Evolutionary conservation across 2,888 invertebrate species (phyloP), one percentile per base, ranked within the genome.

Genomic region (Macrosoma leucophasiata): DNA sequence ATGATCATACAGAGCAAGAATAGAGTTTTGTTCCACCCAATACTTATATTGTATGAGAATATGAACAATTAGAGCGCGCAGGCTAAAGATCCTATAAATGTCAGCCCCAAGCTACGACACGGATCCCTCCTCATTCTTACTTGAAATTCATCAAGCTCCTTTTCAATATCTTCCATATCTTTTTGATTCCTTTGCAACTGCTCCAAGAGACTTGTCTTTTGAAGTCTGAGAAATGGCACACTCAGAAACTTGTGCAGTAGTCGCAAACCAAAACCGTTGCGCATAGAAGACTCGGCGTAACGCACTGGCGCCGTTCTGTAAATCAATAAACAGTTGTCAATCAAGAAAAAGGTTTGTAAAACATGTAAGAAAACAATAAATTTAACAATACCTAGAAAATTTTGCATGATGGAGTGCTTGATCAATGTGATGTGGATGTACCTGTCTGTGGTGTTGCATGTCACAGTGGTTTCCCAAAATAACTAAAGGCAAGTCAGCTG

Each of bases 401-500:
- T 66, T 82, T 5, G 77, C 79, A 37, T 76, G 63, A 36, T 77
- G 62, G 21, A 85, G 49, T n/a, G 77, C 75, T 38, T 74, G 71
- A 21, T 85, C 82, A 37, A 85, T 81, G 33, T 85, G 84, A 43
- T 85, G 81, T 0, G 73, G 55, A 31, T 85, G 84, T n/a, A 97
- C 91, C 38, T 93, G 93, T 32, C 97, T 86, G 64, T 98, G 97
- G 73, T 97, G 97, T n/a, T 94, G 91, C 96, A 97, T 96, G 70
- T 98, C 98, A 62, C 96, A 91, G 68, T 96, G 96, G 81, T 98
- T 98, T 1, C 96, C 97, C 27, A 98, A 85, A 18, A 97, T 90
- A 33, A 98, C 88, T 6, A 97, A 90, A 1, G 96, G 95, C 62
- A 92, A 86, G 56, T 92, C 91, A 13, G 82, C 90, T 62, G 87